phyloP scores from a whole-genome alignment of 2,888 invertebrate species.

The Noctua pronuba region DNA sequence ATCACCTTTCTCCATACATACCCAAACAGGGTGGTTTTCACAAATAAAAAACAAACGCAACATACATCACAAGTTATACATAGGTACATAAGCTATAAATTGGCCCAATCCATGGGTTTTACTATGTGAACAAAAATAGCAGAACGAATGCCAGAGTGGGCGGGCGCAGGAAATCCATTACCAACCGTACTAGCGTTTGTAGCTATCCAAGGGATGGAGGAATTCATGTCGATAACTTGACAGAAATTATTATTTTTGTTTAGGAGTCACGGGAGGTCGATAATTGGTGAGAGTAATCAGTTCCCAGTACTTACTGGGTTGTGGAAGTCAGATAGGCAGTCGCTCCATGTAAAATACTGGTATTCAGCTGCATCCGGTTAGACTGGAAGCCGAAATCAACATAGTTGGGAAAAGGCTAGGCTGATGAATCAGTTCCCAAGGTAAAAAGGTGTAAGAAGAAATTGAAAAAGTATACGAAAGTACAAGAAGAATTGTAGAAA shows the following conservation, averaged over 20 bases:
- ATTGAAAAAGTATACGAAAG: too few species aligned
- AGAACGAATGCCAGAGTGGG: conserved; percentile 74
- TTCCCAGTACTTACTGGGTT: conserved; percentile 1
- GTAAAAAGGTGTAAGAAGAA: background rate
- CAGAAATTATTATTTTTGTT: background rate
- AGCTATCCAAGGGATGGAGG: conserved; percentile 49
- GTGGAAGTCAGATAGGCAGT: too few species aligned
- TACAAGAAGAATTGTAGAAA: too few species aligned
- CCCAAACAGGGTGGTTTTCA: conserved; percentile 1
- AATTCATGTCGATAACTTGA: conserved; percentile 63
- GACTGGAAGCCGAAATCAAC: background rate
- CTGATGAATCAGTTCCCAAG: background rate
- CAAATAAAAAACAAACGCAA: conserved; percentile 23
- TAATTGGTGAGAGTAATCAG: background rate
- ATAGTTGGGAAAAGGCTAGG: background rate
- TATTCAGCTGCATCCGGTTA: background rate
- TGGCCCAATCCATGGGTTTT: conserved; percentile 71
- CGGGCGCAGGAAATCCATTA: conserved; percentile 83
- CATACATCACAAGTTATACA: conserved; percentile 50
- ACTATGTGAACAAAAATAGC: conserved; percentile 76
- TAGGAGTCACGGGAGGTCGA: background rate
- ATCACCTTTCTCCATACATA: background rate
- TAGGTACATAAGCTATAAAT: conserved; percentile 67
- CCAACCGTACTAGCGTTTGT: conserved; percentile 67
- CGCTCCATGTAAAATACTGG: too few species aligned